These are phyloP conservation scores for Cyprinodon brontotheroides DNA, from an alignment of 2,113 vertebrate species.

Conservation along the genomic window DNA sequence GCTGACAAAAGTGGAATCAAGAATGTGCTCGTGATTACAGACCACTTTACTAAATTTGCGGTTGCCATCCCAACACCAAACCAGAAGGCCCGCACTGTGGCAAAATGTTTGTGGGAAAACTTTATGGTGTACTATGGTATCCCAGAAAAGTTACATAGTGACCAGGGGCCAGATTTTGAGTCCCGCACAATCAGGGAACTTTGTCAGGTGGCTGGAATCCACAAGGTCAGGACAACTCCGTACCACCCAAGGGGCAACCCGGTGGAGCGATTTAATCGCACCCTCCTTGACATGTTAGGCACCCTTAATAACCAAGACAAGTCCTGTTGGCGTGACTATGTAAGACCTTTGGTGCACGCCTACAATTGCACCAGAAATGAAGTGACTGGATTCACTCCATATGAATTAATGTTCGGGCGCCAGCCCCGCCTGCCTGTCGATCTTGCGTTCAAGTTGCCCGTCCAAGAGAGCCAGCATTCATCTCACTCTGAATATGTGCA, in stretches of 20 bases:
- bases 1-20: constrained; percentile 1
- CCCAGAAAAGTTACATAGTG: too few species aligned
- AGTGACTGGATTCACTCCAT: too few species aligned
- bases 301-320: background rate
- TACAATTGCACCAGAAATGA: too few species aligned
- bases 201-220: background rate
- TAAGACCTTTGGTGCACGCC: too few species aligned
- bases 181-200: background rate
- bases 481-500: too few species aligned
- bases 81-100: background rate
- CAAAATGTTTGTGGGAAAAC: background rate
- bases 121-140: too few species aligned
- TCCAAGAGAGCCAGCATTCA: too few species aligned
- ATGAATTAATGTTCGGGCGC: too few species aligned
- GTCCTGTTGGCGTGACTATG: too few species aligned
- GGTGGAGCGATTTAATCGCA: background rate
- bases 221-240: background rate
- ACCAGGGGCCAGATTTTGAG: background rate
- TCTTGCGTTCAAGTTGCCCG: too few species aligned
- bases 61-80: background rate
- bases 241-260: background rate
- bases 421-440: too few species aligned
- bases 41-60: background rate
- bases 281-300: background rate
- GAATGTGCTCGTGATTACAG: constrained; percentile 7